Base-by-base conservation (phyloP, 2,888 invertebrate species). In the Leptinotarsa haldemani region DNA sequence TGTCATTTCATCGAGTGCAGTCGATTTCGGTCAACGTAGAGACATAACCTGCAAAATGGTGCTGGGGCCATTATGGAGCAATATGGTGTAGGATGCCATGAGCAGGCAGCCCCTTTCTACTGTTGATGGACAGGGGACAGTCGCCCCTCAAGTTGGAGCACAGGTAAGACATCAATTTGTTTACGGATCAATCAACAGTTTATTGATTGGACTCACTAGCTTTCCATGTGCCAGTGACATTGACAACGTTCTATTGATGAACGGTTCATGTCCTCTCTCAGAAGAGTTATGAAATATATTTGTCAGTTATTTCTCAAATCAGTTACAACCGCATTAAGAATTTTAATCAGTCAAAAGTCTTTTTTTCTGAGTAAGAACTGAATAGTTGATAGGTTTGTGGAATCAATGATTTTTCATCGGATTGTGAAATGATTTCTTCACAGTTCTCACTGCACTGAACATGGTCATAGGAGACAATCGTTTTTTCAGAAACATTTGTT, bases 31-130 rank as follows among this genome's bases (percentile, higher is more conserved):
- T 40, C n/a, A 40, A 30, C 12, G n/a, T 40, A 61, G 16, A 61
- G 40, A 30, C 40, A n/a, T 52, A 47, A 53, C 56, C 68, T 56
- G 47, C 69, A 47, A 65, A 66, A 74, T 80, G 80, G 80, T 80
- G 80, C 82, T 78, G 78, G 76, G 77, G 77, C 80, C 80, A 76
- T 77, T 79, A 79, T 81, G 79, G 78, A 80, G 75, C 83, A 85
- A 80, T 85, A 86, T 86, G 87, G 86, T 86, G 83, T 86, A 85
- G 82, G 71, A 82, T 86, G 86, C 86, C 85, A 88, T 88, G 88
- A 86, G 86, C 82, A 84, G 87, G 80, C 86, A 86, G 82, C 82
- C 85, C 81, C 83, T 84, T 81, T 82, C 82, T 79, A 83, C 82
- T 78, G 80, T 78, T 81, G 85, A 83, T 78, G 83, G 80, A 78